These are phyloP conservation scores for Grammomys dolichurus DNA, from an alignment of 2,113 vertebrate genomes.

Conservation along the genomic window DNA sequence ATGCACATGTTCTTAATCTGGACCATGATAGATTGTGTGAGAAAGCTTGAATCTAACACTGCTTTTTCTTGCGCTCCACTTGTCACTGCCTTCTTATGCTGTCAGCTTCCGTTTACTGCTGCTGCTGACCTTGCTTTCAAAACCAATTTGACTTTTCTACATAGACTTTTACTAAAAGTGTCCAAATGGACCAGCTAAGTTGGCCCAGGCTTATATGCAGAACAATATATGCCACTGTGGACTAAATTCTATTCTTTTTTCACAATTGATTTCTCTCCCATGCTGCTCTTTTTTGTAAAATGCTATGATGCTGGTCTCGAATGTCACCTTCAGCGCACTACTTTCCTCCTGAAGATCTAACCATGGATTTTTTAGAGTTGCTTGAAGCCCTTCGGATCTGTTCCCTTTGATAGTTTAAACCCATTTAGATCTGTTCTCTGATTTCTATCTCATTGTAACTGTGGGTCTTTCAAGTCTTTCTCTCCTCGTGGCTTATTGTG, in stretches of 20 bases:
- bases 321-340: conserved; percentile 20
- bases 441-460: not conserved
- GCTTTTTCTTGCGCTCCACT: conserved; percentile 36
- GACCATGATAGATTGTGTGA: conserved; percentile 11
- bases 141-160: conserved; percentile 51
- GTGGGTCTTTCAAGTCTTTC: not conserved
- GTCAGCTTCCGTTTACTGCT: conserved; percentile 44
- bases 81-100: conserved; percentile 43
- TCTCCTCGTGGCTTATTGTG: conserved; percentile 7
- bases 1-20: conserved; percentile 54
- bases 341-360: conserved; percentile 10
- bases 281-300: not conserved
- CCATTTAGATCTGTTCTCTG: conserved; percentile 30
- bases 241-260: conserved; percentile 46
- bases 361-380: not conserved
- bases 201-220: conserved; percentile 31
- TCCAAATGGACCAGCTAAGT: not conserved
- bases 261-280: conserved; percentile 14
- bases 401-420: not conserved
- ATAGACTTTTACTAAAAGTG: conserved; percentile 34
- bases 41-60: conserved; percentile 52
- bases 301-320: conserved; percentile 20
- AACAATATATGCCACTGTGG: conserved; percentile 46
- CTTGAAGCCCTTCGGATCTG: not conserved
- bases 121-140: conserved; percentile 61